Conservation (phyloP, 1,140 invertebrate species). For the Caligus rogercresseyi region DNA sequence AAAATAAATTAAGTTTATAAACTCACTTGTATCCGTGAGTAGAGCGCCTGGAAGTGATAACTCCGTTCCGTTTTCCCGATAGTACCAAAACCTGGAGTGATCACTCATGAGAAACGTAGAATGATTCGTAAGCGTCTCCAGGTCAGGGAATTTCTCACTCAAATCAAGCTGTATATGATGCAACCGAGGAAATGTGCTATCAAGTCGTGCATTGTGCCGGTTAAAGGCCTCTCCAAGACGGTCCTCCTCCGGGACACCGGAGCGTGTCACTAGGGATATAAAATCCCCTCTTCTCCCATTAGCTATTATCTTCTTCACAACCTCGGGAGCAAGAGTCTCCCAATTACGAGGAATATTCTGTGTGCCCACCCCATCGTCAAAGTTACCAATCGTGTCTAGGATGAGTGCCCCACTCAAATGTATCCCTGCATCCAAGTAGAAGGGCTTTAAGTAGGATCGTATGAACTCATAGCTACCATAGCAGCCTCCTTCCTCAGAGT, state of each 20-base stretch:
- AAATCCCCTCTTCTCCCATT: conserved; percentile 30
- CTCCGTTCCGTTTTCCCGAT: conserved; percentile 22
- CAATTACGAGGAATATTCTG: conserved; percentile 27
- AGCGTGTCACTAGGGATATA: conserved; percentile 27
- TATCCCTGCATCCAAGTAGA: conserved; percentile 25
- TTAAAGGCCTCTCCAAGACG: conserved; percentile 22
- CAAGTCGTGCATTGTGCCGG: not conserved
- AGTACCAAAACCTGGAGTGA: conserved; percentile 29
- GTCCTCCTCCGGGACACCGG: conserved; percentile 26
- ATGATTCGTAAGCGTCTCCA: conserved; percentile 22
- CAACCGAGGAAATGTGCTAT: conserved; percentile 13
- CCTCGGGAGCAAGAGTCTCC: conserved; percentile 24
- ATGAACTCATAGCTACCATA: conserved; percentile 8
- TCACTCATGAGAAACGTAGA: conserved; percentile 27
- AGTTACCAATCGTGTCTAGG: conserved; percentile 32
- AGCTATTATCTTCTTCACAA: conserved; percentile 25
- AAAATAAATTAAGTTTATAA: conserved; percentile 1
- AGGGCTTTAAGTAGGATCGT: not conserved
- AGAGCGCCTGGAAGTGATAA: conserved; percentile 28
- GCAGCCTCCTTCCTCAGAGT: conserved; percentile 30
- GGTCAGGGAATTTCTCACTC: conserved; percentile 19
- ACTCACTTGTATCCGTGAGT: conserved; percentile 31
- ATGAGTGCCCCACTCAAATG: conserved; percentile 32
- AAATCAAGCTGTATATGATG: conserved; percentile 21
- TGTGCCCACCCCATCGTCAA: conserved; percentile 27